Percentiles rank a stretch among this genome's conserved stretches.
Conservation (phyloP, 2,113 vertebrate species). For the Leptocoma aspasia region DNA sequence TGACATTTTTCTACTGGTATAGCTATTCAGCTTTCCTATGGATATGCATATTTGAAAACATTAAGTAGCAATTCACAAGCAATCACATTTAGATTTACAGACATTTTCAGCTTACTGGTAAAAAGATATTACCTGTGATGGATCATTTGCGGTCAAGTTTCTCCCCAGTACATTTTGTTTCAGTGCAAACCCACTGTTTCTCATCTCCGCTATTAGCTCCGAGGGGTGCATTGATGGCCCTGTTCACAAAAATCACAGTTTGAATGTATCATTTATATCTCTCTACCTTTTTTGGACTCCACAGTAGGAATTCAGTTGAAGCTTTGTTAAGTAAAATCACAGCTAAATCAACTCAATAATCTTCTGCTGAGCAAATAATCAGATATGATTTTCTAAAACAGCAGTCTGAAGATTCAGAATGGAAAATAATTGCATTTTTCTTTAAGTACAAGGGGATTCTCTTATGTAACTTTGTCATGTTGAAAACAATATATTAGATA, state of each 20-base stretch:
- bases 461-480: constrained; percentile 83
- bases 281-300: constrained; percentile 87
- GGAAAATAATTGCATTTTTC: constrained; percentile 96
- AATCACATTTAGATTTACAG: constrained; percentile 82
- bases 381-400: constrained; percentile 95
- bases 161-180: constrained; percentile 99
- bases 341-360: constrained; percentile 98
- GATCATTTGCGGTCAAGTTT: constrained; percentile 93
- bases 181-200: constrained; percentile 99
- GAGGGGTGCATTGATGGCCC: constrained; percentile 99
- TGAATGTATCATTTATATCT: constrained; percentile 92
- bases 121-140: constrained; percentile 94
- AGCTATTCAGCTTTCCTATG: constrained; percentile 67
- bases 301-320: constrained; percentile 88
- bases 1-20: constrained; percentile 38
- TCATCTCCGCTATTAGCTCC: constrained; percentile 99
- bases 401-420: constrained; percentile 92
- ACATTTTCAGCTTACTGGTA: constrained; percentile 83
- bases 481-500: constrained; percentile 77
- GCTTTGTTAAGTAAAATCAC: constrained; percentile 98
- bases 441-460: constrained; percentile 81
- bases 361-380: constrained; percentile 98
- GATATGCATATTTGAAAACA: constrained; percentile 82
- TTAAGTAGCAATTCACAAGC: constrained; percentile 80
- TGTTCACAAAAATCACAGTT: constrained; percentile 96